These are phyloP conservation scores for Strongylocentrotus purpuratus DNA, from an alignment of 35 echinoderm and acorn worm genomes.

Conservation along the genomic window DNA sequence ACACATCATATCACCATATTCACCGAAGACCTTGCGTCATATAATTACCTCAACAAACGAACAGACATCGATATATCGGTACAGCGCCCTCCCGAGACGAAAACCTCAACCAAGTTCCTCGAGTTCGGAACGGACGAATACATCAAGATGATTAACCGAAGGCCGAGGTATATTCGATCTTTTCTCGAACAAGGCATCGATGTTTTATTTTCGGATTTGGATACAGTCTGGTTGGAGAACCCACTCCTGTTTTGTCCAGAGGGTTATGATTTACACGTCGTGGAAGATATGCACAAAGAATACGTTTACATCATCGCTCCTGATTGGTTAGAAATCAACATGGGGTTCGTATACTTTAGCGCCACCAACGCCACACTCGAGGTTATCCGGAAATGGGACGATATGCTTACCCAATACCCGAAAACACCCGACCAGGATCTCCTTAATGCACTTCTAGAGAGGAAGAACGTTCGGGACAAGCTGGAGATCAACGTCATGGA, in stretches of 20 bases:
- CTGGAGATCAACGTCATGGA: background rate
- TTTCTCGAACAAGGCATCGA: background rate
- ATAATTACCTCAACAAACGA: background rate
- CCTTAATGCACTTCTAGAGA: background rate
- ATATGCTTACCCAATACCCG: background rate
- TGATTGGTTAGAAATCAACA: background rate
- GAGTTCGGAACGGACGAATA: background rate
- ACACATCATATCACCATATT: background rate
- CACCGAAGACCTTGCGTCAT: background rate
- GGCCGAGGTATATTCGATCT: background rate
- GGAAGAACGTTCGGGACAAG: background rate
- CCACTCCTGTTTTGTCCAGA: background rate
- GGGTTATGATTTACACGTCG: background rate
- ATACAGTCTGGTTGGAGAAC: background rate
- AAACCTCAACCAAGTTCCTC: background rate
- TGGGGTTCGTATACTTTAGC: background rate
- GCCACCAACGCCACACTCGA: constrained; percentile 1
- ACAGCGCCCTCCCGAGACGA: background rate
- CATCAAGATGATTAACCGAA: background rate
- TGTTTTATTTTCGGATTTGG: background rate
- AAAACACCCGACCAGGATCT: background rate
- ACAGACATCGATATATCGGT: background rate
- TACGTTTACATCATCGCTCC: background rate
- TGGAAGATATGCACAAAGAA: constrained; percentile 24
- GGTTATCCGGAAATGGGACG: background rate